Conservation (phyloP, 1,140 invertebrate species). For the Spodoptera litura region DNA sequence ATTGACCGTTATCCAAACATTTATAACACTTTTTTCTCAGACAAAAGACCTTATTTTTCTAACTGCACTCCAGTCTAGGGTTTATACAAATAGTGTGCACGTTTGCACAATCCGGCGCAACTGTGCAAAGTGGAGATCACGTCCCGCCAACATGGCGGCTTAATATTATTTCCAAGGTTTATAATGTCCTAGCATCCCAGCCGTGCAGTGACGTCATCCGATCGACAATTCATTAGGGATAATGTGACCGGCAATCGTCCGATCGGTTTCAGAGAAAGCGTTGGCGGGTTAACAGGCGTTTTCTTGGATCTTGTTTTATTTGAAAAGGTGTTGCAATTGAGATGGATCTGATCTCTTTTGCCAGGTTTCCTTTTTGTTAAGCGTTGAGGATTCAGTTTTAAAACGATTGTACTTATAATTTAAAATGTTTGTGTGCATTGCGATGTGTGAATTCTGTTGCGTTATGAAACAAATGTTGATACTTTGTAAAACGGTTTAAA, state of each 20-base stretch:
- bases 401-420: too few relatives aligned
- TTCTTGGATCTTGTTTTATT: background rate
- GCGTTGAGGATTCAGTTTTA: too few relatives aligned
- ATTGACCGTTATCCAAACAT: background rate
- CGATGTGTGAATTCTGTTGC: too few relatives aligned
- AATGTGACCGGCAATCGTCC: constrained; percentile 17
- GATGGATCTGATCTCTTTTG: too few relatives aligned
- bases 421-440: too few relatives aligned
- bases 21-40: background rate
- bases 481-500: too few relatives aligned
- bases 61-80: constrained; percentile 12
- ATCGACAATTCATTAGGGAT: constrained; percentile 19
- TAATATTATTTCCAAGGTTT: constrained; percentile 45
- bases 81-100: constrained; percentile 47
- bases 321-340: background rate
- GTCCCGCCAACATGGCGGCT: constrained; percentile 39
- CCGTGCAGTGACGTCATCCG: constrained; percentile 15
- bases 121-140: constrained; percentile 37
- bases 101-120: constrained; percentile 47
- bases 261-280: background rate
- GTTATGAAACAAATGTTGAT: too few relatives aligned
- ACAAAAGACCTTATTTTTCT: constrained; percentile 17
- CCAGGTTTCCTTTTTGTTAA: too few relatives aligned
- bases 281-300: background rate
- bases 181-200: constrained; percentile 21